phyloP scores from a whole-genome alignment of 1,140 invertebrate genomes.

The Philotrypesis tridentata region DNA sequence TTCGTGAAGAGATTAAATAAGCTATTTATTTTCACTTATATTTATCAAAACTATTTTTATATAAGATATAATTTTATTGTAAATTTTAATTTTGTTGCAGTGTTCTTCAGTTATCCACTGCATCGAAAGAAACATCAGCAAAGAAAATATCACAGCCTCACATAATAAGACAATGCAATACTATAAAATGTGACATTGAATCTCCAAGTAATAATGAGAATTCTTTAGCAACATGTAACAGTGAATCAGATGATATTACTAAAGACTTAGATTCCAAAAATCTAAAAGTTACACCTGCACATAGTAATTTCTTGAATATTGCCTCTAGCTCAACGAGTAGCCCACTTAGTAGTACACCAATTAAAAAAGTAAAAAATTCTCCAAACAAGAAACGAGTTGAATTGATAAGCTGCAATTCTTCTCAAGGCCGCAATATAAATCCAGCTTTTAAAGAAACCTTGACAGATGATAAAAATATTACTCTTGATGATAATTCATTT shows the following conservation, averaged over 20 bases:
- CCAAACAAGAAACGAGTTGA: slow-evolving; percentile 23
- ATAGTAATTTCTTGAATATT: background rate
- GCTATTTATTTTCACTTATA: background rate
- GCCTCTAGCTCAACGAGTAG: background rate
- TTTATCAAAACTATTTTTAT: background rate
- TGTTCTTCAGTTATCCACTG: slow-evolving; percentile 46
- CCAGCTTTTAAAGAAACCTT: slow-evolving; percentile 34
- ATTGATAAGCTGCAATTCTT: slow-evolving; percentile 30
- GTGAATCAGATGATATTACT: background rate
- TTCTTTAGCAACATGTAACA: too few relatives aligned
- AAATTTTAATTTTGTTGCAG: slow-evolving; percentile 43
- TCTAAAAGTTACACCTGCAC: background rate
- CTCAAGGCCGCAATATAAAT: slow-evolving; percentile 40
- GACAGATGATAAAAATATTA: slow-evolving; percentile 21
- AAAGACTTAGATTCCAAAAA: background rate
- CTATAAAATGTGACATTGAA: background rate
- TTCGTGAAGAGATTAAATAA: background rate
- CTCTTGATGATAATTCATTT: slow-evolving; percentile 42
- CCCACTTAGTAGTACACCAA: slow-evolving; percentile 52
- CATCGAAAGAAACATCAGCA: slow-evolving; percentile 43
- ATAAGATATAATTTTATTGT: background rate
- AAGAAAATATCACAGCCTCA: slow-evolving; percentile 21
- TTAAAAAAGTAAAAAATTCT: slow-evolving; percentile 43
- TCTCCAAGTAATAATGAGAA: background rate
- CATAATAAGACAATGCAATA: background rate